phyloP scores from a whole-genome alignment of 2,888 invertebrate genomes.

The Villa cingulata region DNA sequence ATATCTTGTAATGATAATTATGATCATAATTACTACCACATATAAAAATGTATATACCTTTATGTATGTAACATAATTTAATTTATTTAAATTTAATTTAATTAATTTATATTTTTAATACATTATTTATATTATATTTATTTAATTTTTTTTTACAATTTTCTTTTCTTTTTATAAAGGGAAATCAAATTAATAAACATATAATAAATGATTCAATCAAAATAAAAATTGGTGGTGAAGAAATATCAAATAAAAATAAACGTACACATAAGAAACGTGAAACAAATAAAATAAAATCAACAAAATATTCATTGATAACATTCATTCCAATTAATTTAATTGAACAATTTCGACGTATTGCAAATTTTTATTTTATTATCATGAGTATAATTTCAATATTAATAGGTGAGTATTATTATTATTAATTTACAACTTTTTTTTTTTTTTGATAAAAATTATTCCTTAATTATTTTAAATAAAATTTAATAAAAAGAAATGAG shows the following conservation, averaged over 20 bases:
- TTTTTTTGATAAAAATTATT: too few species aligned
- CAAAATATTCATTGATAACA: conserved; percentile 63
- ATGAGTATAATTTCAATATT: conserved; percentile 56
- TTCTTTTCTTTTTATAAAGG: conserved; percentile 35
- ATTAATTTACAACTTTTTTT: background rate
- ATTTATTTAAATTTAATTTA: too few species aligned
- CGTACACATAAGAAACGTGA: conserved; percentile 21
- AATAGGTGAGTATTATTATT: conserved; percentile 46
- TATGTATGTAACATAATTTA: too few species aligned
- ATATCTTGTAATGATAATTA: too few species aligned
- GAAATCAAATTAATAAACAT: conserved; percentile 43
- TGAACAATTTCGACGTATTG: conserved; percentile 71
- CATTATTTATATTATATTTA: too few species aligned
- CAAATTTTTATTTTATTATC: conserved; percentile 71
- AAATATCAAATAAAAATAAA: conserved; percentile 30
- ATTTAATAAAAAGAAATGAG: too few species aligned
- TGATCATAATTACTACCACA: too few species aligned
- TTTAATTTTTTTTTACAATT: background rate
- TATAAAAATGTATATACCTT: too few species aligned
- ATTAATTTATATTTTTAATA: too few species aligned
- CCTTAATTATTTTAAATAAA: too few species aligned
- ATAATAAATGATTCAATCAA: conserved; percentile 43
- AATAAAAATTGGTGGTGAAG: conserved; percentile 46
- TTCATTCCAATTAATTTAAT: conserved; percentile 70
- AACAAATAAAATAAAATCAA: conserved; percentile 46